Percentiles rank a stretch among this genome's conserved stretches.
Evolutionary conservation across 1,140 invertebrate genomes (phyloP).

Genomic region (Patella vulgata): DNA sequence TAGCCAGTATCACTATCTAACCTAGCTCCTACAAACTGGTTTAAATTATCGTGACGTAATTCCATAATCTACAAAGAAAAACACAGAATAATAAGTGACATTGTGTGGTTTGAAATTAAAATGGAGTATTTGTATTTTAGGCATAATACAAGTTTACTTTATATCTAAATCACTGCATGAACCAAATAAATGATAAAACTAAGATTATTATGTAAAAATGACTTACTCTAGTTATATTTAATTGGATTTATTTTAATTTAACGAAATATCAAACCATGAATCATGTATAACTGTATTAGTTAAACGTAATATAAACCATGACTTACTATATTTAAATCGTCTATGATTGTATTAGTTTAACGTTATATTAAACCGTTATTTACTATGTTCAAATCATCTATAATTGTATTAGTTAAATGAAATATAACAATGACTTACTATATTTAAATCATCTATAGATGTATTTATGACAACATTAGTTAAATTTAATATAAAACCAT

Average conservation of each 20-base stretch:
- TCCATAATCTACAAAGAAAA: slow-evolving; percentile 82
- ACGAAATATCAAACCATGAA: too few relatives aligned
- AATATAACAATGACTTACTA: too few relatives aligned
- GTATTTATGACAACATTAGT: too few relatives aligned
- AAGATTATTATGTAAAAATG: neutral
- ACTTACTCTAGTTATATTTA: slow-evolving; percentile 1
- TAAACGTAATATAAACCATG: too few relatives aligned
- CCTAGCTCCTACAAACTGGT: slow-evolving; percentile 92
- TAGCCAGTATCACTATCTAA: slow-evolving; percentile 81
- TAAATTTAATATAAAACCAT: too few relatives aligned
- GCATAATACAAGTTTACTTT: neutral
- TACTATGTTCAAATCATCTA: neutral
- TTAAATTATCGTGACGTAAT: slow-evolving; percentile 92
- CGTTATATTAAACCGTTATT: neutral
- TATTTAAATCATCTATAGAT: too few relatives aligned
- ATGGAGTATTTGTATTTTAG: neutral
- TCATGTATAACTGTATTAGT: too few relatives aligned
- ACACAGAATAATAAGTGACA: neutral
- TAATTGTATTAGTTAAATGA: neutral
- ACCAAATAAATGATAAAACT: neutral
- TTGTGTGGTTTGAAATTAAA: neutral
- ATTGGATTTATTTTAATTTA: too few relatives aligned
- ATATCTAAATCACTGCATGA: neutral
- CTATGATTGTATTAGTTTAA: too few relatives aligned
- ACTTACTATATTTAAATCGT: too few relatives aligned